Percentiles rank a stretch among this genome's conserved stretches.
Evolutionary conservation across 2,113 vertebrate genomes (phyloP).

Genomic region (Sceloporus undulatus): DNA sequence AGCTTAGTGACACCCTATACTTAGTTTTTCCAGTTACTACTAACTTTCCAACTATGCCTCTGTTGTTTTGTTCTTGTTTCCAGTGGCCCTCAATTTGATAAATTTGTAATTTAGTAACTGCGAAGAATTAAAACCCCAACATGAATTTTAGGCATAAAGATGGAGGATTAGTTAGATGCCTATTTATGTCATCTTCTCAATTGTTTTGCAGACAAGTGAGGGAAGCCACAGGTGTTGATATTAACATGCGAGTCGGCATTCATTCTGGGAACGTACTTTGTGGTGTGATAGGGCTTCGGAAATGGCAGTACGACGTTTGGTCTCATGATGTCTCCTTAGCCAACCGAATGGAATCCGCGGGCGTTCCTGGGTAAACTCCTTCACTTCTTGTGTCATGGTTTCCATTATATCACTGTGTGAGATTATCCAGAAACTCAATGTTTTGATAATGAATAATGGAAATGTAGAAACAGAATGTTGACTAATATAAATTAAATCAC

Average conservation of each 20-base stretch:
- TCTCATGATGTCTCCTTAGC: slow-evolving; percentile 97
- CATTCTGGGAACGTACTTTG: slow-evolving; percentile 98
- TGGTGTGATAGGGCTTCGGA: slow-evolving; percentile 94
- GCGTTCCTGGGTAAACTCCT: slow-evolving; percentile 89
- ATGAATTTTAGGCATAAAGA: neutral
- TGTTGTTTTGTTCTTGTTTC: neutral
- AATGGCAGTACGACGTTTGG: slow-evolving; percentile 99
- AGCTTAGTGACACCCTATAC: neutral
- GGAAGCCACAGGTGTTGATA: slow-evolving; percentile 95
- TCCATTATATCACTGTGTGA: neutral
- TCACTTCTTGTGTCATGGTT: neutral
- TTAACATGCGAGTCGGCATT: slow-evolving; percentile 97
- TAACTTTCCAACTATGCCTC: neutral
- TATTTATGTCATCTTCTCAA: neutral
- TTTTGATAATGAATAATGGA: neutral
- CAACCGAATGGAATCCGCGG: slow-evolving; percentile 98
- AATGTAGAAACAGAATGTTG: neutral
- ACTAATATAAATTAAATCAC: neutral
- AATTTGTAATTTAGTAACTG: too few species aligned
- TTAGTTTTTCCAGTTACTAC: neutral
- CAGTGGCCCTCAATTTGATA: too few species aligned
- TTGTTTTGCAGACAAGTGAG: slow-evolving; percentile 87
- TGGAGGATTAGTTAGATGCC: neutral
- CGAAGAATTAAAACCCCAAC: neutral
- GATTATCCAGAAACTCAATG: neutral